These are phyloP conservation scores for Gallinago undulata DNA, from an alignment of 2,113 vertebrate species.

Conservation along the genomic window DNA sequence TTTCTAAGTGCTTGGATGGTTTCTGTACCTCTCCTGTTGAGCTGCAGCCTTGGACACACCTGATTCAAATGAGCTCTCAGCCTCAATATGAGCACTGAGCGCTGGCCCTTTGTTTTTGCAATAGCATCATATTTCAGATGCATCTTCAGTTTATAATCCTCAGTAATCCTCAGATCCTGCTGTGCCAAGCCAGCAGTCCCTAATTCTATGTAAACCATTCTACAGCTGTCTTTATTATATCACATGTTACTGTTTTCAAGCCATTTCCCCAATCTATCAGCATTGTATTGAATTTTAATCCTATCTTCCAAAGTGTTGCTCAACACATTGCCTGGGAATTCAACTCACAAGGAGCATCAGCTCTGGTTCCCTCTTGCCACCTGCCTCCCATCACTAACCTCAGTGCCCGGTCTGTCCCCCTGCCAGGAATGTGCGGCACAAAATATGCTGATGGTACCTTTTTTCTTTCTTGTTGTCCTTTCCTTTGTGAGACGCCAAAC, in stretches of 20 bases:
- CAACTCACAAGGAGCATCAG: not conserved
- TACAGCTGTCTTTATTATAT: constrained; percentile 15
- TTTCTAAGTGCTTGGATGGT: not conserved
- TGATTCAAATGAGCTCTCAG: not conserved
- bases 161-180: constrained; percentile 30
- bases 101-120: not conserved
- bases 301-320: not conserved
- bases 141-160: constrained; percentile 31
- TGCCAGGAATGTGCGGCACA: not conserved
- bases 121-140: constrained; percentile 5
- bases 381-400: not conserved
- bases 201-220: constrained; percentile 21
- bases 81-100: not conserved
- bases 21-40: not conserved
- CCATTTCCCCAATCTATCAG: not conserved
- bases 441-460: not conserved
- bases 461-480: not conserved
- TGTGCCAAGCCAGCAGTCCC: constrained; percentile 18
- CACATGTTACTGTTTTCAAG: constrained; percentile 6
- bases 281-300: constrained; percentile 5
- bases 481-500: not conserved
- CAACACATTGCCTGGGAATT: not conserved
- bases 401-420: rapidly evolving
- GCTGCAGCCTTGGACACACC: not conserved
- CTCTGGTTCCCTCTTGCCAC: not conserved